Conservation (phyloP, 2,888 invertebrate genomes). For the Homarus gammarus region DNA sequence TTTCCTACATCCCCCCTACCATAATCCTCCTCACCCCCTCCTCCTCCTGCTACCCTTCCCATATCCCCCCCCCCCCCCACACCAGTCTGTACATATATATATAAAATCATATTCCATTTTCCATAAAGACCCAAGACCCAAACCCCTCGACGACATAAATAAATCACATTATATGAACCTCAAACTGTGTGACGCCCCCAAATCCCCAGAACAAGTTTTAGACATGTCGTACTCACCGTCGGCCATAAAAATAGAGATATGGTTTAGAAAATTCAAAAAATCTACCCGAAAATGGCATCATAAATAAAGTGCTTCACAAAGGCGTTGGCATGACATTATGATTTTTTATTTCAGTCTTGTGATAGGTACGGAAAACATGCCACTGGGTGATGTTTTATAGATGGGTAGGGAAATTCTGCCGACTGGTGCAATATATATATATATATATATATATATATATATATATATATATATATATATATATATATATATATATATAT, state of each 20-base stretch:
- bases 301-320: conserved; percentile 66
- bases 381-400: conserved; percentile 27
- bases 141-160: conserved; percentile 47
- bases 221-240: conserved; percentile 48
- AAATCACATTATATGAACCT: conserved; percentile 57
- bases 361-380: conserved; percentile 58
- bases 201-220: conserved; percentile 50
- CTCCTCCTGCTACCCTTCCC: too few relatives aligned
- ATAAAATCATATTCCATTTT: conserved; percentile 17
- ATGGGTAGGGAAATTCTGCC: conserved; percentile 2
- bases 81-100: background rate
- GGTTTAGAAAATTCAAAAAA: conserved; percentile 73
- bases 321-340: conserved; percentile 55
- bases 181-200: conserved; percentile 31
- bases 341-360: conserved; percentile 35
- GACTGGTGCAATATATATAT: background rate
- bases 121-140: background rate
- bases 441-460: too few relatives aligned
- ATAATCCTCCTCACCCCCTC: too few relatives aligned
- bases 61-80: too few relatives aligned
- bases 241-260: conserved; percentile 71
- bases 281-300: conserved; percentile 72
- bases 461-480: too few relatives aligned
- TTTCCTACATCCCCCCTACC: too few relatives aligned
- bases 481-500: background rate